Evolutionary conservation across 1,140 invertebrate species (phyloP).

Genomic region (Psilanteris sp.): DNA sequence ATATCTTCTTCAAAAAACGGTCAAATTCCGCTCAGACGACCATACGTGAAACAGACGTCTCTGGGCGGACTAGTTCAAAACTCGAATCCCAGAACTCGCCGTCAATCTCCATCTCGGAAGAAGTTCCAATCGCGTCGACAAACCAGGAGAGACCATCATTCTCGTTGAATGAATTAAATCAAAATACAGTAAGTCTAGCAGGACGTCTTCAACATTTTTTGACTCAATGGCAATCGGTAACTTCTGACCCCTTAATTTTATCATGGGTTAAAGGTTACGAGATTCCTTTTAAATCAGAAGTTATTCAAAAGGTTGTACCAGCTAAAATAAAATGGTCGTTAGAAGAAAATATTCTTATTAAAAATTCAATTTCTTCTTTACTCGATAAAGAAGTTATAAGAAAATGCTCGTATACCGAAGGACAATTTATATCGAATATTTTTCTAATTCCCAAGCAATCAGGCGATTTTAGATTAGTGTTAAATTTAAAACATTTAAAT

Average conservation of each 20-base stretch:
- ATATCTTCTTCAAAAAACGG: background rate
- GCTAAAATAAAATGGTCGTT: background rate
- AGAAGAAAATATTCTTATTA: background rate
- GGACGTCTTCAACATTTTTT: background rate
- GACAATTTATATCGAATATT: slow-evolving; percentile 13
- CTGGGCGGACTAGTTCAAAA: too few relatives aligned
- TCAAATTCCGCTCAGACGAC: too few relatives aligned
- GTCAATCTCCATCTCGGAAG: too few relatives aligned
- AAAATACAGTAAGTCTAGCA: slow-evolving; percentile 7
- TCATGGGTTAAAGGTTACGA: slow-evolving; percentile 10
- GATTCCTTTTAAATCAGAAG: background rate
- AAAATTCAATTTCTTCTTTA: slow-evolving; percentile 1
- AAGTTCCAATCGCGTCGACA: too few relatives aligned
- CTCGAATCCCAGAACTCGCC: too few relatives aligned
- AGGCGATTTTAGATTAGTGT: slow-evolving; percentile 17
- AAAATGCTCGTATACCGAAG: background rate
- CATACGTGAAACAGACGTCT: too few relatives aligned
- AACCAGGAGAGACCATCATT: too few relatives aligned
- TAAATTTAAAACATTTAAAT: slow-evolving; percentile 47
- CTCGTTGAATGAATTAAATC: too few relatives aligned
- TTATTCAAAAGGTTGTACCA: slow-evolving; percentile 4
- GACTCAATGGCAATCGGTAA: background rate
- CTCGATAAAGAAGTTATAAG: background rate
- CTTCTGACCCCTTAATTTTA: background rate
- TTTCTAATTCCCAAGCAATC: slow-evolving; percentile 26